Base-by-base conservation (phyloP, 1,140 invertebrate genomes). In the Chelonus insularis region DNA sequence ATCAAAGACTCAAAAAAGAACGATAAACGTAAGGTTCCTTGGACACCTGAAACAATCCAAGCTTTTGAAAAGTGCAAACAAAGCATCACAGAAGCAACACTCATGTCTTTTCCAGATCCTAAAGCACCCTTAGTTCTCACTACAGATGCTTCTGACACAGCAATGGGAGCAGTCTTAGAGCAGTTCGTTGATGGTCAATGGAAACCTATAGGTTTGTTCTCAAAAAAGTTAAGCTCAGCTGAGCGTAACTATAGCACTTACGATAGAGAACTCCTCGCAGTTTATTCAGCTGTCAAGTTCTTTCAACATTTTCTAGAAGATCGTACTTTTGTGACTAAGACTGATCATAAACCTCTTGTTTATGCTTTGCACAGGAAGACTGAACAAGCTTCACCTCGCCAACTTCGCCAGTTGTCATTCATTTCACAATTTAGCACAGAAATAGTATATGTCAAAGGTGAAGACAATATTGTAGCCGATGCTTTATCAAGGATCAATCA, bases 221-320 rank as follows among this genome's bases (percentile, higher is more conserved):
- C 76, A 7, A 73, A 68, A 47, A 80, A 78, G 58, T 52, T 82
- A 0, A 69, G 39, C 4, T 34, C 63, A 12, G 50, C 71, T 0
- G 67, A 83, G 65, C 36, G 57, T 14, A 73, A 75, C 21, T 81
- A 81, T 34, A 69, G 68, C 8, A 68, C 76, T 2, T 84, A 78
- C 67, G 79, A 82, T 57, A 55, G 77, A 7, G 81, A 85, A 66
- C 64, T 84, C 0, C 56, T 84, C 2, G 83, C 78, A 0, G 75
- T 81, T 18, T 84, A 83, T 64, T 50, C 64, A 11, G 68, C 71
- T 6, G 62, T 83, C 1, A 70, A 78, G 57, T 71, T 78, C 47
- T 84, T 84, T 60, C 65, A 69, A 4, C 72, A 81, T 55, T 65
- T 79, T 25, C 21, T 85, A 0, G 78, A 83, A 70, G 80, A 67